phyloP scores from a whole-genome alignment of 2,888 invertebrate species.

The Cheilosia variabilis region DNA sequence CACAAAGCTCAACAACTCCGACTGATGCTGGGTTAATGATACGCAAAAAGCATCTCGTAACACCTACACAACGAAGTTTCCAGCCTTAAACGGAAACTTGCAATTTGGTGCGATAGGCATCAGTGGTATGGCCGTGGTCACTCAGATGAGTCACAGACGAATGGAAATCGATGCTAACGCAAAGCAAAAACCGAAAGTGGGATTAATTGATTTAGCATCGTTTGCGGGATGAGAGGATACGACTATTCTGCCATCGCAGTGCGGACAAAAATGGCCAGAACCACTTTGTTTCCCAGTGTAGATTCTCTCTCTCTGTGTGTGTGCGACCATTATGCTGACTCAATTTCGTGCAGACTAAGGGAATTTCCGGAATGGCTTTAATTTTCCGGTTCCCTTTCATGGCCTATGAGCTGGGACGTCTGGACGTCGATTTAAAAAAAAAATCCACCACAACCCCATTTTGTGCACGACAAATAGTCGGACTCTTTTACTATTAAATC shows the following conservation, averaged over 20 bases:
- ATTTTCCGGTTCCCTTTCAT: conserved; percentile 62
- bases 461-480: background rate
- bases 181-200: conserved; percentile 34
- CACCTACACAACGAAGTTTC: conserved; percentile 36
- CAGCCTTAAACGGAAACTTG: conserved; percentile 58
- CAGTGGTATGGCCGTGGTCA: conserved; percentile 12
- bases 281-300: conserved; percentile 6
- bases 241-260: conserved; percentile 8
- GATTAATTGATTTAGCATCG: conserved; percentile 52
- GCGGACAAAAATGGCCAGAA: conserved; percentile 17
- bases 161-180: conserved; percentile 10
- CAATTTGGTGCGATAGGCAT: conserved; percentile 48
- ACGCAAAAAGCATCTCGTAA: conserved; percentile 41
- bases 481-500: conserved; percentile 50
- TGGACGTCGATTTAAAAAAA: background rate
- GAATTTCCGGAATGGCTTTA: conserved; percentile 62
- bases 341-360: conserved; percentile 32
- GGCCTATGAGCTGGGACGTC: background rate
- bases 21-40: conserved; percentile 47
- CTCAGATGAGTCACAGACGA: conserved; percentile 38
- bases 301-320: background rate
- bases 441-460: background rate
- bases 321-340: conserved; percentile 45
- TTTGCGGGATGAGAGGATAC: conserved; percentile 3
- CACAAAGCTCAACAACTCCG: conserved; percentile 5